Evolutionary conservation across 2,888 invertebrate genomes (phyloP).

Genomic region (Polydrusus tereticollis): DNA sequence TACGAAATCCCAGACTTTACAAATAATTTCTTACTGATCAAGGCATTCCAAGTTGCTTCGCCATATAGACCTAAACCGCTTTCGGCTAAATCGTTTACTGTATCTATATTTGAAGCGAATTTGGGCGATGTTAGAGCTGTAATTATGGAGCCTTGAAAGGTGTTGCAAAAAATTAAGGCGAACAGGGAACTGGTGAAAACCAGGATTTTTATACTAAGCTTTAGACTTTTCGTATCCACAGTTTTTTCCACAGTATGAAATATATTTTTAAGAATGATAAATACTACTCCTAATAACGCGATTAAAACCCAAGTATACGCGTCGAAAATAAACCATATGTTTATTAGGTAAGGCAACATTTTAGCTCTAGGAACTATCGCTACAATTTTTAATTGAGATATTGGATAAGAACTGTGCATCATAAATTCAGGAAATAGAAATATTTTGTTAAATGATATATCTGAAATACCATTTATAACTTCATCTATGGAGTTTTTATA

Average conservation of each 20-base stretch:
- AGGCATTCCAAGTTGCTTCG: constrained; percentile 11
- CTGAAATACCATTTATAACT: constrained; percentile 7
- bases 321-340: constrained; percentile 25
- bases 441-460: constrained; percentile 26
- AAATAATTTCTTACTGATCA: constrained; percentile 14
- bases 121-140: constrained; percentile 34
- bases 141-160: constrained; percentile 37
- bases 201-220: not conserved
- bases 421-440: constrained; percentile 9
- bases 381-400: not conserved
- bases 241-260: not conserved
- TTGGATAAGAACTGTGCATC: constrained; percentile 12
- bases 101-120: constrained; percentile 22
- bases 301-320: constrained; percentile 24
- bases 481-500: not conserved
- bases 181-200: not conserved
- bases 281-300: not conserved
- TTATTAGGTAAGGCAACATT: constrained; percentile 6
- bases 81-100: constrained; percentile 32
- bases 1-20: constrained; percentile 10
- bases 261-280: not conserved
- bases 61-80: constrained; percentile 26
- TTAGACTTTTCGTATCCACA: not conserved
- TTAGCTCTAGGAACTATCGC: constrained; percentile 25
- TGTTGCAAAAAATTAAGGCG: constrained; percentile 13